A percentile compares a stretch with the other conserved stretches of the same genome.
Evolutionary conservation across 2,888 invertebrate species (phyloP).

Genomic region (Philhelius pedissequus): DNA sequence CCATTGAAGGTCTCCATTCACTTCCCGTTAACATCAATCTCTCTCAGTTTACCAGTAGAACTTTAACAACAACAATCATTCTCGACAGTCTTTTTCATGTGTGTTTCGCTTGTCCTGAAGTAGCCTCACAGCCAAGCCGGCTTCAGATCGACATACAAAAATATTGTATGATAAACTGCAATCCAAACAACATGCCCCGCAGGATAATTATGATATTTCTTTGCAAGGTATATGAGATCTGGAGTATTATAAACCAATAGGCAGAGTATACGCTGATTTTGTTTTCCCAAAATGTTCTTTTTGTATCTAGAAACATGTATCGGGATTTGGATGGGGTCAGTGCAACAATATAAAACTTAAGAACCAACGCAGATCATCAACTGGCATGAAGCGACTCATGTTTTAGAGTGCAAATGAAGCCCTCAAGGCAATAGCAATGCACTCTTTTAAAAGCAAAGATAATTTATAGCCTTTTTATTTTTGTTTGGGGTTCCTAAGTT

Average conservation of each 20-base stretch:
- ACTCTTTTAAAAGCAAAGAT: conserved; percentile 22
- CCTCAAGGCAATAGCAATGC: not conserved
- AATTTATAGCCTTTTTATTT: conserved; percentile 27
- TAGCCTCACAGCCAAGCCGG: conserved; percentile 34
- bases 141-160: not conserved
- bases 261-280: not conserved
- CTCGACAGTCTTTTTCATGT: conserved; percentile 7
- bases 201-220: conserved; percentile 79
- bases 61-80: conserved; percentile 23
- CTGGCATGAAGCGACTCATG: not conserved
- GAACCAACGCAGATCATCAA: not conserved
- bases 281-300: not conserved
- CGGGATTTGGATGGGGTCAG: conserved; percentile 8
- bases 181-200: conserved; percentile 77
- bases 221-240: conserved; percentile 77
- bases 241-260: conserved; percentile 64
- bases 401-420: conserved; percentile 44
- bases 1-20: conserved; percentile 70
- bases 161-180: conserved; percentile 73
- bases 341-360: conserved; percentile 4
- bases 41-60: conserved; percentile 51
- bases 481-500: not conserved
- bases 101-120: conserved; percentile 22
- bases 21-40: conserved; percentile 79
- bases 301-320: conserved; percentile 52